Evolutionary conservation across 2,888 invertebrate genomes (phyloP), one percentile per base, ranked within the genome.

Genomic region (Bombylius discolor): DNA sequence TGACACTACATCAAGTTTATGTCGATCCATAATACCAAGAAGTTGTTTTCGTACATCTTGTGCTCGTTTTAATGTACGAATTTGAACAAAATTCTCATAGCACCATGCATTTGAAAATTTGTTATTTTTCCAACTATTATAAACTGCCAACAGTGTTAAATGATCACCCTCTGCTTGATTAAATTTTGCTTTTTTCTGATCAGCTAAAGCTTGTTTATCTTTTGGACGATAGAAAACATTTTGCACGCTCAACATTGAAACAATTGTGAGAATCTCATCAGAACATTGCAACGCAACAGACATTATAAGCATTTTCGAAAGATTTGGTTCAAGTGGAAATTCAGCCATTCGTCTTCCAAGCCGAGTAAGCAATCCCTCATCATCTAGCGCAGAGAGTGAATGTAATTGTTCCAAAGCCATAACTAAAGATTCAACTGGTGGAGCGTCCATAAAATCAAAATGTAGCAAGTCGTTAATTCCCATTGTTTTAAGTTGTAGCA

Each of bases 391-490:
- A 45, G 94, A 94, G 5, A 99, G 79, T 6, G 96, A 97, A 74
- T 99, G 97, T 61, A 99, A 77, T 64, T 96, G 94, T 68, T 98
- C 97, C 63, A 99, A 77, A 14, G 99, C 99, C 85, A 96, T 95
- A 58, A 99, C 93, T 62, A 99, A 81, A 0, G 96, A 93, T 76
- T 98, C 96, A 31, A 95, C 93, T 0, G 99, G 97, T 33, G 99
- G 99, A 1, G 98, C 93, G 74, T 99, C 99, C 99, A 99, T 99
- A 77, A 99, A 99, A 77, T 99, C 98, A 72, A 99, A 99, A 70
- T 95, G 91, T 32, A 99, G 76, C 54, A 99, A 78, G 76, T 99
- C 98, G 71, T 99, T 98, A 65, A 99, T 99, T 34, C 99, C 99
- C 98, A 99, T 98, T 0, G 98, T 97, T 74, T 99, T 99, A 44